Conservation (phyloP, 1,140 invertebrate species). For the Hestina assimilis region DNA sequence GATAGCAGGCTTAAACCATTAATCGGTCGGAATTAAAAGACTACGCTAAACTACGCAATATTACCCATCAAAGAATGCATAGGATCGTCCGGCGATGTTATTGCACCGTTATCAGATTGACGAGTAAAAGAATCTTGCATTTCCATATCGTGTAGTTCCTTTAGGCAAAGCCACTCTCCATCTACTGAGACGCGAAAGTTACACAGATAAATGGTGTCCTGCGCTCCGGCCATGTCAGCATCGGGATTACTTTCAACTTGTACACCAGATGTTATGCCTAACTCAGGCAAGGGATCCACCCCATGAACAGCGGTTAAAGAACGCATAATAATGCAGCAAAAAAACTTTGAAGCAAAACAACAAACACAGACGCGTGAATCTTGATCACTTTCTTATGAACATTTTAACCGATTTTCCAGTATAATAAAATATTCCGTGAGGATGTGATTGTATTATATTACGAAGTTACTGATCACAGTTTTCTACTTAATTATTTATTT, state of each 20-base stretch:
- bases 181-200: slow-evolving; percentile 98
- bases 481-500: slow-evolving; percentile 17
- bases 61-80: slow-evolving; percentile 76
- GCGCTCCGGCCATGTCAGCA: slow-evolving; percentile 88
- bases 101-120: slow-evolving; percentile 76
- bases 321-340: slow-evolving; percentile 76
- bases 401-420: slow-evolving; percentile 36
- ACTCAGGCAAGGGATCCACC: slow-evolving; percentile 66
- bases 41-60: not conserved
- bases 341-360: slow-evolving; percentile 68
- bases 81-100: slow-evolving; percentile 78
- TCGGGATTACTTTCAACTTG: slow-evolving; percentile 54
- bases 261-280: slow-evolving; percentile 57
- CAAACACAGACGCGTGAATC: slow-evolving; percentile 47
- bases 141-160: slow-evolving; percentile 94
- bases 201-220: slow-evolving; percentile 97
- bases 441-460: not conserved
- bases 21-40: not conserved
- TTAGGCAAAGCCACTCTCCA: slow-evolving; percentile 97
- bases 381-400: slow-evolving; percentile 53
- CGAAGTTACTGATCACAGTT: not conserved
- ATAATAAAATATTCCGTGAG: not conserved
- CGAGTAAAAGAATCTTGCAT: slow-evolving; percentile 84
- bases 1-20: not conserved
- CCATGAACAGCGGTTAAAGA: slow-evolving; percentile 63